These are phyloP conservation scores for Tautogolabrus adspersus DNA, from an alignment of 2,113 vertebrate genomes.

Conservation along the genomic window DNA sequence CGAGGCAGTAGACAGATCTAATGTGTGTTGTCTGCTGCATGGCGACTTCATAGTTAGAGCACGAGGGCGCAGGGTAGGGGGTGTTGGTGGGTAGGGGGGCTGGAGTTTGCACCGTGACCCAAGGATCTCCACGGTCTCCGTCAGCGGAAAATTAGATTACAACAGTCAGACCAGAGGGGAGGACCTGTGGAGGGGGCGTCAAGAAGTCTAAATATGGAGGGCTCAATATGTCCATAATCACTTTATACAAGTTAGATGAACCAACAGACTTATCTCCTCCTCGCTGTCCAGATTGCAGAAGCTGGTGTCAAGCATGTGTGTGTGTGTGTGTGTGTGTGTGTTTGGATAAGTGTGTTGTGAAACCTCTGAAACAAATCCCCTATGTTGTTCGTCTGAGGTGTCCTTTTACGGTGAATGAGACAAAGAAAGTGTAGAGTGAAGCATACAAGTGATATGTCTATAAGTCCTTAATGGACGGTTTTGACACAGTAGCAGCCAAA, in stretches of 20 bases:
- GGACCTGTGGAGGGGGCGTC: slow-evolving; percentile 80
- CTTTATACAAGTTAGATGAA: slow-evolving; percentile 84
- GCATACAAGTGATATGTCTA: slow-evolving; percentile 43
- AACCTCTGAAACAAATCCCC: slow-evolving; percentile 48
- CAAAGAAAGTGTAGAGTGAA: slow-evolving; percentile 46
- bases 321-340: slow-evolving; percentile 28
- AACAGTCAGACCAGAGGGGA: slow-evolving; percentile 77
- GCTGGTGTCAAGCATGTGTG: slow-evolving; percentile 55
- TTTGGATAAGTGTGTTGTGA: slow-evolving; percentile 30
- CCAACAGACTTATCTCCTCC: slow-evolving; percentile 80
- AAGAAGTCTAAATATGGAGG: slow-evolving; percentile 86
- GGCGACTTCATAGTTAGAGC: slow-evolving; percentile 81
- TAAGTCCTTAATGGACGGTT: slow-evolving; percentile 37
- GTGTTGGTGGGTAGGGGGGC: slow-evolving; percentile 23
- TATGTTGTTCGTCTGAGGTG: slow-evolving; percentile 37
- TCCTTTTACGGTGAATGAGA: slow-evolving; percentile 34
- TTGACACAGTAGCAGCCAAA: slow-evolving; percentile 55
- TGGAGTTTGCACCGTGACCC: slow-evolving; percentile 77
- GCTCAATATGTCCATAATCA: slow-evolving; percentile 84
- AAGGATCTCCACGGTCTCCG: slow-evolving; percentile 83
- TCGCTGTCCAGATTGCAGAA: slow-evolving; percentile 72
- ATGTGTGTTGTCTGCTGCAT: slow-evolving; percentile 84
- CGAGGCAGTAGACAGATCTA: slow-evolving; percentile 80
- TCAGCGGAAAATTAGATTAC: slow-evolving; percentile 87
- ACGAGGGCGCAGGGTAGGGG: slow-evolving; percentile 46